Evolutionary conservation across 92 coral and sea anemone genomes (phyloP), one percentile per base, ranked within the genome.

Genomic region (Scolanthus callimorphus): DNA sequence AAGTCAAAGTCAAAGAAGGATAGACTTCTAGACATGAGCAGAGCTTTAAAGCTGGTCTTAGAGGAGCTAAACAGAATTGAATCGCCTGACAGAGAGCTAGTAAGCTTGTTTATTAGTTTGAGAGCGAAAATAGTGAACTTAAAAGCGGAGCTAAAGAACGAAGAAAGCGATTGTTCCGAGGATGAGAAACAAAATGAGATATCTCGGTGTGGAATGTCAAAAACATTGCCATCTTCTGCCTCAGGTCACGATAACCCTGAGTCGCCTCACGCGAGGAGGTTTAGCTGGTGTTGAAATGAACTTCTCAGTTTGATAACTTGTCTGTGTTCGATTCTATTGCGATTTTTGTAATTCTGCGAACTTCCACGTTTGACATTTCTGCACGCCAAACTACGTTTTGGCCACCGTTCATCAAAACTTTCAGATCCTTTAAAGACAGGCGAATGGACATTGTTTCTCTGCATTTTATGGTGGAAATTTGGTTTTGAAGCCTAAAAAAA

Each of bases 61-160:
- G 96, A 88, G 48, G 96, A 88, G 52, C 70, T 88, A 1, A 88
- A 88, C 55, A 85, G 96, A 31, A 88, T 88, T 39, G 81, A 88
- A 65, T 25, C 71, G 11, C 96, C 90, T 6, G 96, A 88, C 67
- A 71, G 84, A 27, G 86, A 88, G 17, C 65, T 88, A 20, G 96
- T 88, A 2, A 78, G 90, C 23, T 62, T 88, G 24, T 83, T 88
- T 72, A 77, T 85, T 17, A 88, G 96, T 34, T 65, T 88, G 25
- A 80, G 96, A 49, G 90, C 82, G n/a, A 76, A 88, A 56, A 88
- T 88, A 37, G 85, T 88, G 21, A 78, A 58, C 68, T 65, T 87
- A 28, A 83, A 70, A 59, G 76, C 77, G 6, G 90, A 87, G 55
- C 44, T 87, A 8, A 87, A 87, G 46, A 63, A 67, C 56, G 96